Evolutionary conservation across 2,113 vertebrate species (phyloP).

Genomic region (Girardinichthys multiradiatus): DNA sequence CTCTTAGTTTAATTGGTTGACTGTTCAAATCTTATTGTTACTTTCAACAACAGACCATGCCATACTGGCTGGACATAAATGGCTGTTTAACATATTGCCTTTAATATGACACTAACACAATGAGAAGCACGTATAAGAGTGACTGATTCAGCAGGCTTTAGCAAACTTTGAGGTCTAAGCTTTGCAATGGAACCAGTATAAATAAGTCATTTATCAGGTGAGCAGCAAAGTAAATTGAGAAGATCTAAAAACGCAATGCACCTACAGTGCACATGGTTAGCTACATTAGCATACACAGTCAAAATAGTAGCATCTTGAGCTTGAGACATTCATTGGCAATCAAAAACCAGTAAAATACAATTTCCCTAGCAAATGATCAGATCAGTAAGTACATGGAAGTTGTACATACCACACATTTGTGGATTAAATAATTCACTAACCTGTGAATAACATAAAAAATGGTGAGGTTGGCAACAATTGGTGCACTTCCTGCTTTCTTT

Average conservation of each 20-base stretch:
- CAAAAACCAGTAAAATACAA: neutral
- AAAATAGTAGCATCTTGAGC: neutral
- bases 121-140: neutral
- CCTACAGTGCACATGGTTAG: neutral
- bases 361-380: neutral
- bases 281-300: neutral
- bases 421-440: neutral
- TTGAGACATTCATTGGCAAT: neutral
- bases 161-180: neutral
- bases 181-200: neutral
- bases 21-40: too few relatives aligned
- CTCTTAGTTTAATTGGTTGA: too few relatives aligned
- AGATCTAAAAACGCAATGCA: neutral
- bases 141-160: neutral
- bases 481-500: neutral
- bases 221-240: neutral
- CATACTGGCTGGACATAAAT: too few relatives aligned
- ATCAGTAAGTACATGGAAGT: neutral
- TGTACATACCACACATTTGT: neutral
- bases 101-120: too few relatives aligned
- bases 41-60: too few relatives aligned
- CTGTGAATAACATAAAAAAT: neutral
- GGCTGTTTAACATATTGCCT: too few relatives aligned
- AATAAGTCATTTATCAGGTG: neutral
- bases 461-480: neutral